Base-by-base conservation (phyloP, 1,140 invertebrate species). In the Elymnias hypermnestra region DNA sequence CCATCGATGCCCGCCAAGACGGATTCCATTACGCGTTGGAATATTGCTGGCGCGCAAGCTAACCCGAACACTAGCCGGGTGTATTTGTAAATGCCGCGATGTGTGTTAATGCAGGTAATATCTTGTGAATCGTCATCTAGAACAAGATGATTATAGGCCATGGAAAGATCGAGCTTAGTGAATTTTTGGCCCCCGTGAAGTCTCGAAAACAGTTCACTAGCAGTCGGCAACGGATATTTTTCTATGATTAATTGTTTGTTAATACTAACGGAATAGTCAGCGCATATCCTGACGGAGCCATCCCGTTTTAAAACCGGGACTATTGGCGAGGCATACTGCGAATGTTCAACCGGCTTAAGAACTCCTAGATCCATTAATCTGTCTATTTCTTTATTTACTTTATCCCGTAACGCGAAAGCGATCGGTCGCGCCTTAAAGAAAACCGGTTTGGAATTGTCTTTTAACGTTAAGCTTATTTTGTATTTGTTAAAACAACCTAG, bases 251-350 rank as follows among this genome's bases (percentile, higher is more conserved):
- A 15, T 10, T 55, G 51, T 44, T 57, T 62, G 36, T 62, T 66
- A 9, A 72, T 33, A 26, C 55, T 63, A 14, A 45, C 53, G 31
- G 68, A 66, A 21, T 61, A 85, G 57, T 86, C 78, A 1, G 57
- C 73, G 53, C 64, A 87, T 2, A 87, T 36, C 7, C 81, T 52
- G 19, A 83, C 42, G 1, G 42, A 50, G 3, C 68, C 67, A 48
- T 77, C 56, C 6, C 48, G 46, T 52, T 86, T 86, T 21, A 69
- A 5, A 0, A 38, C 36, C 0, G 36, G 36, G 3, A 38, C 36
- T 2, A 38, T 12, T 1, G 36, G 36, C 1, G 72, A 65, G 7
- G 72, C 76, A 67, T 81, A 87, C 31, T 75, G 58, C 4, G 69
- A 62, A 44, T 67, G 49, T 19, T 68, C 51, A 5, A 48, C 45